A percentile compares a stretch with the other conserved stretches of the same genome.
These are phyloP conservation scores for Caenorhabditis afra DNA, from an alignment of 2,888 invertebrate species.

Conservation along the genomic window DNA sequence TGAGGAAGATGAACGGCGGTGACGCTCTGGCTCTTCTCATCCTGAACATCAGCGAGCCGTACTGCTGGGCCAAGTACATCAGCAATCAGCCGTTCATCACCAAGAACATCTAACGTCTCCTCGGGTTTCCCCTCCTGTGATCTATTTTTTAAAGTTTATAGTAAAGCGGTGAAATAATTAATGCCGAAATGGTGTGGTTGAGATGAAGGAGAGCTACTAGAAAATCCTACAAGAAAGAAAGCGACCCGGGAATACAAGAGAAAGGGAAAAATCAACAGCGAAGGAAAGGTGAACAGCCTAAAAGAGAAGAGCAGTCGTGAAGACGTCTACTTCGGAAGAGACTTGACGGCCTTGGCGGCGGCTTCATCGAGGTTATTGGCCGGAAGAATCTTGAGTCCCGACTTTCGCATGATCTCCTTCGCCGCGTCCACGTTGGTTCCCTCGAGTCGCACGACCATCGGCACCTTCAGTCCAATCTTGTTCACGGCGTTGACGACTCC, in stretches of 20 bases:
- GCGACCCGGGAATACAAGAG: constrained; percentile 27
- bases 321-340: constrained; percentile 27
- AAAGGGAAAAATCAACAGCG: constrained; percentile 7
- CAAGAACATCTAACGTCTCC: constrained; percentile 35
- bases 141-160: background rate
- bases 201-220: constrained; percentile 13
- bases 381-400: constrained; percentile 89
- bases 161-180: background rate
- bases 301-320: background rate
- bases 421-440: constrained; percentile 91
- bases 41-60: constrained; percentile 54
- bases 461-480: constrained; percentile 88
- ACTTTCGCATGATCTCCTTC: constrained; percentile 88
- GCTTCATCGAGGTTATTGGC: constrained; percentile 93
- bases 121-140: background rate
- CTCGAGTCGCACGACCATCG: constrained; percentile 82
- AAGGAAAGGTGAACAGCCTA: constrained; percentile 18
- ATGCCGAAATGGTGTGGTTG: background rate
- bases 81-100: constrained; percentile 49
- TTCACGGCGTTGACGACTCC: constrained; percentile 93
- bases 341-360: constrained; percentile 88
- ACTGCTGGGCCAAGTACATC: constrained; percentile 62
- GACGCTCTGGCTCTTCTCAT: constrained; percentile 34
- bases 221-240: constrained; percentile 21
- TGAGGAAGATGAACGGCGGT: constrained; percentile 27